Base-by-base conservation (phyloP, 2,113 vertebrate species). In the Rana temporaria region DNA sequence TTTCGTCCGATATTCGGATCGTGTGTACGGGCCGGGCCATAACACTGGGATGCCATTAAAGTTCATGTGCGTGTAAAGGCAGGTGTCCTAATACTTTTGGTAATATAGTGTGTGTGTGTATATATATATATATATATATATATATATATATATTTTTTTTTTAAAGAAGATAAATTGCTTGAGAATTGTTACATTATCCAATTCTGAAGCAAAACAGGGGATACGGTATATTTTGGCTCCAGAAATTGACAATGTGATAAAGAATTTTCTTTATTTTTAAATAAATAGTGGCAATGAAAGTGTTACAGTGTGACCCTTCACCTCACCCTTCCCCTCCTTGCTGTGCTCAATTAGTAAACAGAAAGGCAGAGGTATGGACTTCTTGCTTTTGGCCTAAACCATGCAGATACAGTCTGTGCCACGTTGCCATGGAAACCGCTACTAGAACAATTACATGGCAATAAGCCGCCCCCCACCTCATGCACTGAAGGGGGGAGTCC, bases 381-480 rank as follows among this genome's bases (percentile, higher is more conserved):
- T 24, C 32, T 64, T 77, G 79, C 52, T 57, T 74, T 82, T 82
- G 79, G 71, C 79, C 60, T 74, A 42, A 53, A 52, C 78, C 78
- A 70, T 60, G 79, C 69, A 73, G 79, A 73, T 81, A 52, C 38
- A 66, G 70, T 11, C 60, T 73, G 70, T 82, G 79, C 70, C 79
- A 64, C 24, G 60, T 82, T 82, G 16, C 70, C 60, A 81, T 73
- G 60, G 69, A 55, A 81, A 81, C 79, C n/a, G 24, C 48, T 72
- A 81, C 68, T 71, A 38, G 79, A 81, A 81, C 79, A 81, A 81
- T 73, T 73, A 81, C 79, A 65, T 73, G 32, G 26, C 26, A 30
- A 30, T 30, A 30, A 30, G 26, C 26, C 26, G 26, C 26, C 26
- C 26, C 26, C 26, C 26, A 30, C 26, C 26, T 30, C 26, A 30